Evolutionary conservation across 2,888 invertebrate genomes (phyloP), one percentile per base, ranked within the genome.

Genomic region (Chrysolina americana): DNA sequence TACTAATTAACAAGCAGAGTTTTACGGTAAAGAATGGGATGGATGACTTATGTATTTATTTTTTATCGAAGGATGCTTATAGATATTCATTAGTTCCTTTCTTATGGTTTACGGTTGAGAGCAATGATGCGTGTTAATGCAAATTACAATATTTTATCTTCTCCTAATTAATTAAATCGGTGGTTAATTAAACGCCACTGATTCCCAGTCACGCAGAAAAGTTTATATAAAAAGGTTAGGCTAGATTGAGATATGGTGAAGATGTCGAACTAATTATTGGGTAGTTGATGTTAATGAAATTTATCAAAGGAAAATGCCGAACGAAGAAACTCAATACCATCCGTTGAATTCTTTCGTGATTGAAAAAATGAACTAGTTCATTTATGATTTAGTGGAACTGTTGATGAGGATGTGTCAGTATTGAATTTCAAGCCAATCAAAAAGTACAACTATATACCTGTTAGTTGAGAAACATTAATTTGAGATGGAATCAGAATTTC

Each of bases 71-170:
- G n/a, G 21, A 13, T 17, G 47, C 59, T 59, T 10, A 5, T 36
- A 59, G 23, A 28, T 23, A 59, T 28, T 59, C 59, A 23, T 28
- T 59, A n/a, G 59, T 28, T 59, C 28, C 23, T 59, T 56, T 59
- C 59, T 59, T 28, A 59, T 28, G 17, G 28, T 59, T 36, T 59
- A 59, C 36, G 59, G 36, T 36, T 9, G 36, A 56, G 41, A 53
- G 41, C 68, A 68, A 19, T 56, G 50, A 56, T 41, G 53, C 68
- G 53, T 53, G 68, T 66, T 66, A 17, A 66, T 66, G 66, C 66
- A 66, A 66, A 66, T 48, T 66, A 50, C 47, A 50, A 50, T 19
- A 48, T 68, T 53, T 68, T 17, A 68, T 68, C 53, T 41, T 28
- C 19, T 23, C 19, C 41, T 41, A 36, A 68, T 68, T 44, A 56